Percentiles rank a stretch among this genome's conserved stretches.
Conservation (phyloP, 2,888 invertebrate species). For the Aquatica leii region DNA sequence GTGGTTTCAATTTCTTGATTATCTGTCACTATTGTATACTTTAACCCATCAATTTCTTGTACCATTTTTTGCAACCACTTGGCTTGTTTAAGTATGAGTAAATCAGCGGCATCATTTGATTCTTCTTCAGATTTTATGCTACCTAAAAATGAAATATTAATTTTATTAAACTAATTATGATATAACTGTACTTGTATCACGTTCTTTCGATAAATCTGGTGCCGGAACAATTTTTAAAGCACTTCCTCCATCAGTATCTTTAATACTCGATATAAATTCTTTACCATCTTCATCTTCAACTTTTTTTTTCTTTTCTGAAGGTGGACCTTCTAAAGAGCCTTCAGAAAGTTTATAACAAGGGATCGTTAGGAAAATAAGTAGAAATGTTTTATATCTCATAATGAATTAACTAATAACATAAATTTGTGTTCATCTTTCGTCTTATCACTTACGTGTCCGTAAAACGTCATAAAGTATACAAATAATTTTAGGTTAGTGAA, state of each 20-base stretch:
- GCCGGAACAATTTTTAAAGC: slow-evolving; percentile 57
- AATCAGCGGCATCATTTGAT: slow-evolving; percentile 50
- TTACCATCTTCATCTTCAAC: slow-evolving; percentile 49
- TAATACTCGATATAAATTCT: slow-evolving; percentile 53
- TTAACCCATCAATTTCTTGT: slow-evolving; percentile 57
- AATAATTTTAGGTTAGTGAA: slow-evolving; percentile 15
- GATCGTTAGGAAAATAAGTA: slow-evolving; percentile 47
- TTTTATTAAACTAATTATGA: neutral
- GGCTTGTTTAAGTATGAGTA: slow-evolving; percentile 55
- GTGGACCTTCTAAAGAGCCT: slow-evolving; percentile 46
- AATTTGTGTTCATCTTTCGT: slow-evolving; percentile 22
- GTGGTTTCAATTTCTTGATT: slow-evolving; percentile 51
- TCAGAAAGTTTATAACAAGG: slow-evolving; percentile 54
- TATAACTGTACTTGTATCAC: slow-evolving; percentile 53
- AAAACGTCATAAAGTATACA: slow-evolving; percentile 40
- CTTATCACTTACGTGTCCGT: slow-evolving; percentile 51
- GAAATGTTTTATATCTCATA: slow-evolving; percentile 47
- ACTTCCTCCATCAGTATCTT: slow-evolving; percentile 51
- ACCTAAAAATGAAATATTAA: slow-evolving; percentile 15
- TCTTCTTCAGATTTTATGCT: slow-evolving; percentile 36
- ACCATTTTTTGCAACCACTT: slow-evolving; percentile 61
- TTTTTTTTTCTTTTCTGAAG: slow-evolving; percentile 40
- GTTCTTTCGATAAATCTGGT: slow-evolving; percentile 59
- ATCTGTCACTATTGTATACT: slow-evolving; percentile 56
- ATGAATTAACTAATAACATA: slow-evolving; percentile 16